Conservation (phyloP, 2,113 vertebrate species). For the Thomomys bottae region DNA sequence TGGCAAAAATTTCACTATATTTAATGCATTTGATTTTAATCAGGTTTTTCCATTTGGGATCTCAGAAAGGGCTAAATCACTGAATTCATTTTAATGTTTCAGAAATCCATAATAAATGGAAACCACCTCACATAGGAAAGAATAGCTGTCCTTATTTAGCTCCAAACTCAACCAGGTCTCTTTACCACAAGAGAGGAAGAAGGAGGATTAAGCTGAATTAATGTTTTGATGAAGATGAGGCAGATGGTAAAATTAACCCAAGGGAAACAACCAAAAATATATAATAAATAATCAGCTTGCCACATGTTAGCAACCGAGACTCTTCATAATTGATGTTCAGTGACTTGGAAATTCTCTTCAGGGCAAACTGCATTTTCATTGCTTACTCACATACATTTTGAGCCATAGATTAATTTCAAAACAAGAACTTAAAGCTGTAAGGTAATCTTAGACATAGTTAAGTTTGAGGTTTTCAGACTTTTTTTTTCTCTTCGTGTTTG, state of each 20-base stretch:
- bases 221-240: slow-evolving; percentile 77
- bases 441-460: slow-evolving; percentile 27
- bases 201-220: slow-evolving; percentile 74
- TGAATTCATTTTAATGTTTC: slow-evolving; percentile 19
- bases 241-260: slow-evolving; percentile 74
- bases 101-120: slow-evolving; percentile 30
- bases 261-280: slow-evolving; percentile 58
- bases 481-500: background rate
- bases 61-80: slow-evolving; percentile 10
- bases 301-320: slow-evolving; percentile 70
- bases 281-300: slow-evolving; percentile 41
- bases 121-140: slow-evolving; percentile 39
- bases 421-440: slow-evolving; percentile 54
- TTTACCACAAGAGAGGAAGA: slow-evolving; percentile 75
- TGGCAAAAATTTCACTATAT: background rate
- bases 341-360: slow-evolving; percentile 72
- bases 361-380: slow-evolving; percentile 57
- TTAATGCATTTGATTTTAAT: slow-evolving; percentile 40
- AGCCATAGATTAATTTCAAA: slow-evolving; percentile 66
- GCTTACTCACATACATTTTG: slow-evolving; percentile 52
- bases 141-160: slow-evolving; percentile 41
- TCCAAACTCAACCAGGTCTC: slow-evolving; percentile 70
- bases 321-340: slow-evolving; percentile 67
- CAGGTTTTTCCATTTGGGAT: slow-evolving; percentile 19
- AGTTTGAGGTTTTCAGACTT: slow-evolving; percentile 58